Evolutionary conservation across 2,797 vertebrate genomes (phyloP).

Genomic region (Poecilia picta): DNA sequence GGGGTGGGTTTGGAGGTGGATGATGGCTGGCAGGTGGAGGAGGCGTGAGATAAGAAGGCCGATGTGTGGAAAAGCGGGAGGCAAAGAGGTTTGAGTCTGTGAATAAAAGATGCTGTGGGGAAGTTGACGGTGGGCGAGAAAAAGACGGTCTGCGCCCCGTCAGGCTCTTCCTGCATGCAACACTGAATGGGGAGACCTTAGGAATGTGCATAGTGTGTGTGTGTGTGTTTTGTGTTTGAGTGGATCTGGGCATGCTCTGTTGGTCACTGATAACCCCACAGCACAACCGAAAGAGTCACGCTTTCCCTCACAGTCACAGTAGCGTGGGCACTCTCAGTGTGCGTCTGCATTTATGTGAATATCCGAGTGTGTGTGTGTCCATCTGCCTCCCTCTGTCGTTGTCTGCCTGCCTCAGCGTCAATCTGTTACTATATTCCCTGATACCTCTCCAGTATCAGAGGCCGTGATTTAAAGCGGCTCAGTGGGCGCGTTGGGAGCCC

Average conservation of each 20-base stretch:
- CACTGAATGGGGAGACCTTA: conserved; percentile 56
- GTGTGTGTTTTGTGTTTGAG: conserved; percentile 42
- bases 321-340: conserved; percentile 39
- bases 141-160: conserved; percentile 58
- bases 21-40: conserved; percentile 1
- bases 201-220: conserved; percentile 34
- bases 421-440: conserved; percentile 40
- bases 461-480: conserved; percentile 50
- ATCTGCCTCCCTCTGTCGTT: conserved; percentile 57
- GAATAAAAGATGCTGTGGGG: conserved; percentile 45
- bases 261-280: conserved; percentile 73
- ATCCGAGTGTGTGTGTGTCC: conserved; percentile 42
- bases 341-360: conserved; percentile 20
- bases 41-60: conserved; percentile 36
- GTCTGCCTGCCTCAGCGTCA: conserved; percentile 57
- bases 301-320: conserved; percentile 67
- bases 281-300: conserved; percentile 74
- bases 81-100: conserved; percentile 35
- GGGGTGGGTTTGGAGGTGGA: conserved; percentile 26
- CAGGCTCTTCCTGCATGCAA: conserved; percentile 58
- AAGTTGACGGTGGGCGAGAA: conserved; percentile 48
- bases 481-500: conserved; percentile 31
- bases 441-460: conserved; percentile 58
- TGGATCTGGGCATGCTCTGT: conserved; percentile 66
- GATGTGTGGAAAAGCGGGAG: conserved; percentile 33